phyloP scores from a whole-genome alignment of 2,113 vertebrate genomes.

The Gallinago jamesoni region DNA sequence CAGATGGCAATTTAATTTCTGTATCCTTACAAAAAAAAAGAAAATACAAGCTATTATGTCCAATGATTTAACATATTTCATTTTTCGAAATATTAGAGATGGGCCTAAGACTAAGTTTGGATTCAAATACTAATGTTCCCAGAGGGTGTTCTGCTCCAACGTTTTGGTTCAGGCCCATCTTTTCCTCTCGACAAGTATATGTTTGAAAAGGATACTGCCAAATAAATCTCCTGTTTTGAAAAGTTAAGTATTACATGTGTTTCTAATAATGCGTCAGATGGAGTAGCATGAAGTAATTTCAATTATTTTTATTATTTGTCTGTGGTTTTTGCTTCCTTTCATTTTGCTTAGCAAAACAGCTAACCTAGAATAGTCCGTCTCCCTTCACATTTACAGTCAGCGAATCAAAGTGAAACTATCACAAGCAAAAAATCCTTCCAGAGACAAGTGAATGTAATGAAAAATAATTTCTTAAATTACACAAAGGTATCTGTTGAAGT shows the following conservation, averaged over 20 bases:
- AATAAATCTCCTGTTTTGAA: constrained; percentile 47
- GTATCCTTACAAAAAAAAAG: not conserved
- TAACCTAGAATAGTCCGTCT: not conserved
- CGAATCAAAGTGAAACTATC: not conserved
- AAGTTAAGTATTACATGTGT: constrained; percentile 39
- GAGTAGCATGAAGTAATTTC: constrained; percentile 47
- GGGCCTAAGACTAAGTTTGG: constrained; percentile 10
- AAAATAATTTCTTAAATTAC: not conserved
- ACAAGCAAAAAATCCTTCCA: not conserved
- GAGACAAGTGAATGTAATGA: not conserved
- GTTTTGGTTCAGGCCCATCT: constrained; percentile 43
- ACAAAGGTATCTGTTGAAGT: not conserved
- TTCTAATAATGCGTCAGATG: constrained; percentile 55
- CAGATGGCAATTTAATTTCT: constrained; percentile 30
- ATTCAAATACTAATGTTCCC: not conserved
- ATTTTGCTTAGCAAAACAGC: constrained; percentile 40
- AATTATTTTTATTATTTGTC: constrained; percentile 61
- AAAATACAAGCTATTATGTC: not conserved
- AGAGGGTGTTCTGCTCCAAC: not conserved
- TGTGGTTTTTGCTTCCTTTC: constrained; percentile 52
- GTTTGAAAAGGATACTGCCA: constrained; percentile 36
- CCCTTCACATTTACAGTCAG: not conserved
- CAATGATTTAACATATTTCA: not conserved
- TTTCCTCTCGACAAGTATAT: constrained; percentile 7
- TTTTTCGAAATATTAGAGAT: not conserved